Evolutionary conservation across 1,140 invertebrate species (phyloP), one percentile per base, ranked within the genome.

Genomic region (Drosophila seguyi): DNA sequence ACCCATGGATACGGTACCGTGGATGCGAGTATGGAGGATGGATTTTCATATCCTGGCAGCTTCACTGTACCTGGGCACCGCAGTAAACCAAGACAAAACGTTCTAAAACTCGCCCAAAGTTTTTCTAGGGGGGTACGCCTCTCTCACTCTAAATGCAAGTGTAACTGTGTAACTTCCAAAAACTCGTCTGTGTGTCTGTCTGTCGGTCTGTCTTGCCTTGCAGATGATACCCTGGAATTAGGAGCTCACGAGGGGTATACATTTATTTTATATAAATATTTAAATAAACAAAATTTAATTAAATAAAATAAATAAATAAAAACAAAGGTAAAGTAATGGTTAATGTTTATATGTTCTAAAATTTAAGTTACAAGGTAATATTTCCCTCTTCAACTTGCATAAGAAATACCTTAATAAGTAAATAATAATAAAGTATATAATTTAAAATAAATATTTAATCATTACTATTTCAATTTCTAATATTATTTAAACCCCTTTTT

Each of bases 41-140:
- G 0, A 13, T 10, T 20, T 1, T 0, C 8, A 10, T 29, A 1
- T 8, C 0, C 4, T 16, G n/a, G 34, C 2, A 13, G 27, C 20
- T 52, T 22, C 31, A 56, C 73, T 75, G 53, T 75, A 66, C 27
- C 42, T 41, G 14, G 22, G 13, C n/a, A 13, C 36, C 58, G 38
- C 61, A 57, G 56, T 60, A 78, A 82, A 58, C 74, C 82, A 72
- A 72, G 55, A 88, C 75, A 72, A 72, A 82, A 82, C 48, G 66
- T 38, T 66, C 59, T 63, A 63, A 61, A 83, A 80, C 69, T 72
- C 62, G 66, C 48, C 50, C 31, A 25, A 72, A 87, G 68, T 55
- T 79, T 72, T 66, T 60, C 47, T 31, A 42, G 39, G 44, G 53
- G 29, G 13, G n/a, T n/a, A n/a, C 6, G 16, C 14, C 8, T 16